Evolutionary conservation across 2,797 vertebrate species (phyloP).

Genomic region (Dromococcyx pavoninus): DNA sequence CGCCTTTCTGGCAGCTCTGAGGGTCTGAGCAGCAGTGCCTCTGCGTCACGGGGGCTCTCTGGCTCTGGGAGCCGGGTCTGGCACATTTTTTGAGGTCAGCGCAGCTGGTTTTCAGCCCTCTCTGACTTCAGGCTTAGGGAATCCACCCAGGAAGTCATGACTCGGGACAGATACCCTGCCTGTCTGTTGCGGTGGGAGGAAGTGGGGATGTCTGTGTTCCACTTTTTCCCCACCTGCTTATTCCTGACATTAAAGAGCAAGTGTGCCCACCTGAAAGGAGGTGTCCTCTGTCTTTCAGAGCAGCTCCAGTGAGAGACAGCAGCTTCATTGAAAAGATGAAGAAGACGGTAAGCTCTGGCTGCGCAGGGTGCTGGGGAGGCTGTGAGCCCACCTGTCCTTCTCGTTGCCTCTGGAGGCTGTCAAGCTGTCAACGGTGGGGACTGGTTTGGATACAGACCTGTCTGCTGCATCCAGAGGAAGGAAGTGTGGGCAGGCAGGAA

Average conservation of each 20-base stretch:
- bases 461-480: not conserved
- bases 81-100: not conserved
- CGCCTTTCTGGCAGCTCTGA: accelerated
- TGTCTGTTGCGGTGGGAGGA: accelerated
- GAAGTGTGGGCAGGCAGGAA: not conserved
- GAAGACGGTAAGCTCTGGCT: constrained; percentile 88
- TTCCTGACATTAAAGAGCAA: not conserved
- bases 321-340: constrained; percentile 99
- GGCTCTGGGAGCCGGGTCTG: not conserved
- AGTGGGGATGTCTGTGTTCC: not conserved
- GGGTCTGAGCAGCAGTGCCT: not conserved
- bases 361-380: accelerated
- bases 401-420: not conserved
- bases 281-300: constrained; percentile 75
- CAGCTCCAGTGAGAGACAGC: constrained; percentile 81
- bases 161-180: not conserved
- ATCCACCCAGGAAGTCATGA: not conserved
- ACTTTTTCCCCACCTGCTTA: not conserved
- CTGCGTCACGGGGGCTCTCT: not conserved
- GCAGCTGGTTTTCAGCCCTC: not conserved
- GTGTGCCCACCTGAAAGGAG: not conserved
- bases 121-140: not conserved
- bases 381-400: not conserved
- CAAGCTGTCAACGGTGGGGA: not conserved
- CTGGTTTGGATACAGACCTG: not conserved